These are phyloP conservation scores for Sericinus montela DNA, from an alignment of 2,888 invertebrate species.

Conservation along the genomic window DNA sequence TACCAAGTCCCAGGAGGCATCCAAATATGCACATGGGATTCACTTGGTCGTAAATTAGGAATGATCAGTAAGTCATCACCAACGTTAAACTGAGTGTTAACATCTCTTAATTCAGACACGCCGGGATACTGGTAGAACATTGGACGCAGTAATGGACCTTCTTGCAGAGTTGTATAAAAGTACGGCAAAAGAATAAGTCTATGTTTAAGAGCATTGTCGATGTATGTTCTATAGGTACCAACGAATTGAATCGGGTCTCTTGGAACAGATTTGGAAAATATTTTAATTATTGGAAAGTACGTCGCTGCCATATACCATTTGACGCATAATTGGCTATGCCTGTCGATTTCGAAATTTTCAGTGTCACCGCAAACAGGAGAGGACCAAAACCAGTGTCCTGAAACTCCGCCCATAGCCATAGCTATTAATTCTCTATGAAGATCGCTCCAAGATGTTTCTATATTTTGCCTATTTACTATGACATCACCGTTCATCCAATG, in stretches of 20 bases:
- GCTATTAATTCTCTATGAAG: slow-evolving; percentile 70
- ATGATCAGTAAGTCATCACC: slow-evolving; percentile 80
- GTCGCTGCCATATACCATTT: slow-evolving; percentile 85
- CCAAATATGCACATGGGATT: slow-evolving; percentile 64
- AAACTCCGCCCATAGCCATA: slow-evolving; percentile 69
- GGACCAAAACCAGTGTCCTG: slow-evolving; percentile 71
- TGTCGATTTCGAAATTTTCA: slow-evolving; percentile 46
- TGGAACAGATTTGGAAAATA: slow-evolving; percentile 56
- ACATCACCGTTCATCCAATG: slow-evolving; percentile 52
- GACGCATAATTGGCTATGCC: slow-evolving; percentile 75
- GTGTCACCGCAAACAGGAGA: slow-evolving; percentile 80
- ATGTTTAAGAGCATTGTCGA: slow-evolving; percentile 60
- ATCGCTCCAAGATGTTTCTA: slow-evolving; percentile 79
- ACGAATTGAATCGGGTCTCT: slow-evolving; percentile 69
- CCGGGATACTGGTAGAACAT: slow-evolving; percentile 82
- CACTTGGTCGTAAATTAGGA: slow-evolving; percentile 74
- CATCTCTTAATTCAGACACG: slow-evolving; percentile 55
- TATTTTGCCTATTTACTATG: slow-evolving; percentile 67
- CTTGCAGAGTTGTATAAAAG: slow-evolving; percentile 73
- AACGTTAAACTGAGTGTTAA: slow-evolving; percentile 80
- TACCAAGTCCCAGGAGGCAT: slow-evolving; percentile 78
- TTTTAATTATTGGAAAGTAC: slow-evolving; percentile 80
- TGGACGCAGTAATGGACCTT: slow-evolving; percentile 79
- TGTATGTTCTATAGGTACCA: slow-evolving; percentile 56
- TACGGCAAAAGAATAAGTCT: slow-evolving; percentile 79